Conservation (phyloP, 2,888 invertebrate species). For the Plagodis pulveraria region DNA sequence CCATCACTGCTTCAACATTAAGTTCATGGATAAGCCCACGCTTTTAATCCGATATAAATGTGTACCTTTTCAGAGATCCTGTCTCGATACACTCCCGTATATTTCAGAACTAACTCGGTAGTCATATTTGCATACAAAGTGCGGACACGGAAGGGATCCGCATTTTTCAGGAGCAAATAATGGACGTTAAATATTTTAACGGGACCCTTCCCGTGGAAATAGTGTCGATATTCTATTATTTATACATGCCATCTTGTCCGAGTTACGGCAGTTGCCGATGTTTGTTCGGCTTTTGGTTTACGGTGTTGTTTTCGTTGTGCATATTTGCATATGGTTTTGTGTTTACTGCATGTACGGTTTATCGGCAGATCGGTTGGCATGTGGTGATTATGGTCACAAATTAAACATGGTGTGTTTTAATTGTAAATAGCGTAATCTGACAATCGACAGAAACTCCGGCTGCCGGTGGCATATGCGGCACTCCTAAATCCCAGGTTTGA, state of each 20-base stretch:
- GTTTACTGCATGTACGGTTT: neutral
- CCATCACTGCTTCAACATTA: too few species aligned
- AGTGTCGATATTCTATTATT: constrained; percentile 65
- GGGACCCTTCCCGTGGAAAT: constrained; percentile 56
- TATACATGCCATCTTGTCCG: constrained; percentile 48
- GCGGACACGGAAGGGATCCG: constrained; percentile 60
- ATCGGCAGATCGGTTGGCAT: too few species aligned
- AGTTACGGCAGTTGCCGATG: constrained; percentile 24
- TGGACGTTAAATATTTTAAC: constrained; percentile 70
- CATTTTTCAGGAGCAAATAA: constrained; percentile 66
- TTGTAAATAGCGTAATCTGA: too few species aligned
- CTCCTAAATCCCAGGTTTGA: too few species aligned
- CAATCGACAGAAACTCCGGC: too few species aligned
- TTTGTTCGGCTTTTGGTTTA: constrained; percentile 25
- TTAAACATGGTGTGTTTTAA: too few species aligned
- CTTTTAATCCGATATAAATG: too few species aligned
- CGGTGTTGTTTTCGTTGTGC: constrained; percentile 18
- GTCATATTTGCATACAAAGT: constrained; percentile 67
- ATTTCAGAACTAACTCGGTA: constrained; percentile 42
- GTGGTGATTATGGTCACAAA: too few species aligned
- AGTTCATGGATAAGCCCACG: too few species aligned
- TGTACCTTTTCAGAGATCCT: neutral
- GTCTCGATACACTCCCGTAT: constrained; percentile 26
- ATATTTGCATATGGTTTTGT: constrained; percentile 10
- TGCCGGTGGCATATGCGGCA: too few species aligned